These are phyloP conservation scores for Toxotes chatareus DNA, from an alignment of 2,113 vertebrate genomes.

Conservation along the genomic window DNA sequence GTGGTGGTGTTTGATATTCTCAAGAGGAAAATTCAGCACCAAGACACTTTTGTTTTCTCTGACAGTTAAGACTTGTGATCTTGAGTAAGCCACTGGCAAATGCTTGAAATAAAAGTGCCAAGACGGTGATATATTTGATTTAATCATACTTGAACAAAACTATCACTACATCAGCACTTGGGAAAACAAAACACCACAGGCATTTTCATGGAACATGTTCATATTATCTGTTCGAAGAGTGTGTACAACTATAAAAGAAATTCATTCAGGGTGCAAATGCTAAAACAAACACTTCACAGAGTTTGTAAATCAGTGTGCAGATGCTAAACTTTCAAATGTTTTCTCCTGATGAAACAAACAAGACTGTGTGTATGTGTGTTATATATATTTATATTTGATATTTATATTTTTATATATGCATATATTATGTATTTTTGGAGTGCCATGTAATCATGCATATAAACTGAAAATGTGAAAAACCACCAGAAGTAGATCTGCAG, in stretches of 20 bases:
- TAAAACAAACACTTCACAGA: conserved; percentile 11
- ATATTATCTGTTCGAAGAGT: conserved; percentile 27
- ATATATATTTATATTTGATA: too few relatives aligned
- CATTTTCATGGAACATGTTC: conserved; percentile 8
- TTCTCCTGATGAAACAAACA: neutral
- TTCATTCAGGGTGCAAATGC: neutral
- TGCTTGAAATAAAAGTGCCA: conserved; percentile 20
- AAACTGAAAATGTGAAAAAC: neutral
- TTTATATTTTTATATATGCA: too few relatives aligned
- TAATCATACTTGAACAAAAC: conserved; percentile 23
- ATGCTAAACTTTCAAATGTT: neutral
- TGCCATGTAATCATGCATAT: too few relatives aligned
- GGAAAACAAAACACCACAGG: conserved; percentile 27
- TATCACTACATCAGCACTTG: neutral
- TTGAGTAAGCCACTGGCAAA: conserved; percentile 18
- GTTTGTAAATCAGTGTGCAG: neutral
- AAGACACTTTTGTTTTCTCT: neutral
- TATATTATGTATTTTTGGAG: too few relatives aligned
- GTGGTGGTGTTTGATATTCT: conserved; percentile 13
- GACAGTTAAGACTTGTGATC: conserved; percentile 22
- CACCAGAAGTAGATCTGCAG: neutral
- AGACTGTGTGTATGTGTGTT: too few relatives aligned
- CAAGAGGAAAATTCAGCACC: conserved; percentile 11
- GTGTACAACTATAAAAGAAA: conserved; percentile 12
- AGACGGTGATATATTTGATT: conserved; percentile 48